Evolutionary conservation across 1,140 invertebrate genomes (phyloP).

Genomic region (Sesamia nonagrioides): DNA sequence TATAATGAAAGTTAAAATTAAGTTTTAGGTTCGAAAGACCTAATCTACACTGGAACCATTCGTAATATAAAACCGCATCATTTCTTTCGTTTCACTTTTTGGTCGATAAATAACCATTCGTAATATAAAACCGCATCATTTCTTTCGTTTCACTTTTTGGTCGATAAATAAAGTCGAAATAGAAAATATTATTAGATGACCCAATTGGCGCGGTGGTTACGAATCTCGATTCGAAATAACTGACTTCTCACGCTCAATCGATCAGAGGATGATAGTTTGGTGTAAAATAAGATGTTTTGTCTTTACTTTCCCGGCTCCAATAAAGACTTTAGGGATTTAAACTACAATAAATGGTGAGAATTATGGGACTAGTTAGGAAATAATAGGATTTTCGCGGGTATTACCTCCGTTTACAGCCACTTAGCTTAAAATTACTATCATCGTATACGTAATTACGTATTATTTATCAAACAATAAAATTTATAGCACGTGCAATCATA

Average conservation of each 20-base stretch:
- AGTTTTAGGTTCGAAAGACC: too few species aligned
- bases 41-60: too few species aligned
- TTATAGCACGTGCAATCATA: constrained; percentile 3
- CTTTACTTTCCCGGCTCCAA: not conserved
- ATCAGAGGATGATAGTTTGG: not conserved
- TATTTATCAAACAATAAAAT: not conserved
- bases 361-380: not conserved
- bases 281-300: not conserved
- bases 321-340: too few species aligned
- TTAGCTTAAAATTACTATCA: constrained; percentile 37
- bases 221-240: constrained; percentile 10
- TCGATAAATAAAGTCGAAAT: constrained; percentile 1
- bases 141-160: not conserved
- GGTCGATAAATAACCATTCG: not conserved
- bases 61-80: not conserved
- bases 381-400: constrained; percentile 6
- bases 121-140: not conserved
- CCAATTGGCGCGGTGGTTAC: constrained; percentile 1
- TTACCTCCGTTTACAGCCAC: constrained; percentile 4
- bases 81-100: not conserved
- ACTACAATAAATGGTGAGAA: not conserved
- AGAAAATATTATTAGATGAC: constrained; percentile 21
- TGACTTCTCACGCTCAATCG: not conserved
- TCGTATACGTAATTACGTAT: not conserved
- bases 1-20: too few species aligned